Evolutionary conservation across 2,113 vertebrate species (phyloP).

Genomic region (Etheostoma spectabile): DNA sequence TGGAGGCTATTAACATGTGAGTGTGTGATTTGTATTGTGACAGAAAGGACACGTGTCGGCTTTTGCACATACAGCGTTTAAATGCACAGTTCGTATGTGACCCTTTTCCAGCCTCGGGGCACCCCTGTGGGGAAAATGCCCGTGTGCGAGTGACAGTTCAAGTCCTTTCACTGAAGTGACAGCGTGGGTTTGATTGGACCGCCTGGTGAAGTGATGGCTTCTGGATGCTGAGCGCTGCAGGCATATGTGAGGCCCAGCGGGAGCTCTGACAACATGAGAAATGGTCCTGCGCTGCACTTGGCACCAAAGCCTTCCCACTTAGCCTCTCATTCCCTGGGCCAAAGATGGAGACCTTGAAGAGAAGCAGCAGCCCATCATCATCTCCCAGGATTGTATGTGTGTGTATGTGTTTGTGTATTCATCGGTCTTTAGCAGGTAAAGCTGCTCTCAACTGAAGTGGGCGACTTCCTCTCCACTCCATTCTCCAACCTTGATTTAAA

Average conservation of each 20-base stretch:
- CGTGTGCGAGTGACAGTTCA: slow-evolving; percentile 73
- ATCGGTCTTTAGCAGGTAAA: slow-evolving; percentile 29
- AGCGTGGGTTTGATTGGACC: slow-evolving; percentile 80
- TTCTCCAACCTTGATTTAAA: slow-evolving; percentile 62
- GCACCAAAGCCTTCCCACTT: slow-evolving; percentile 63
- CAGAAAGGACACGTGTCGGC: not conserved
- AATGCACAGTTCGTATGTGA: slow-evolving; percentile 11
- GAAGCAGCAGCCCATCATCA: slow-evolving; percentile 40
- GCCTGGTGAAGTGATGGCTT: slow-evolving; percentile 75
- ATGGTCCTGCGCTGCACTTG: slow-evolving; percentile 60
- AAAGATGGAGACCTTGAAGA: slow-evolving; percentile 51
- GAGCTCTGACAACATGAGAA: slow-evolving; percentile 79
- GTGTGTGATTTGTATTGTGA: slow-evolving; percentile 7
- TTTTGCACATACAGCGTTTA: slow-evolving; percentile 2
- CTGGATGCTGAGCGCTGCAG: slow-evolving; percentile 67
- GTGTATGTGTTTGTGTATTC: slow-evolving; percentile 19
- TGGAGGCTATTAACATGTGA: slow-evolving; percentile 7
- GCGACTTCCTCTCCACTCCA: slow-evolving; percentile 55
- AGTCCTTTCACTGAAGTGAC: slow-evolving; percentile 77
- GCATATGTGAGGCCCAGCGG: slow-evolving; percentile 78
- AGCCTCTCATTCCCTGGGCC: slow-evolving; percentile 56
- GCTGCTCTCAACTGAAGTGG: slow-evolving; percentile 55
- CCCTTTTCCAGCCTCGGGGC: slow-evolving; percentile 8
- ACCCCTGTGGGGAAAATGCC: slow-evolving; percentile 39
- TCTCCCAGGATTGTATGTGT: not conserved